Base-by-base conservation (phyloP, 2,113 vertebrate species). In the Anolis sagrei region DNA sequence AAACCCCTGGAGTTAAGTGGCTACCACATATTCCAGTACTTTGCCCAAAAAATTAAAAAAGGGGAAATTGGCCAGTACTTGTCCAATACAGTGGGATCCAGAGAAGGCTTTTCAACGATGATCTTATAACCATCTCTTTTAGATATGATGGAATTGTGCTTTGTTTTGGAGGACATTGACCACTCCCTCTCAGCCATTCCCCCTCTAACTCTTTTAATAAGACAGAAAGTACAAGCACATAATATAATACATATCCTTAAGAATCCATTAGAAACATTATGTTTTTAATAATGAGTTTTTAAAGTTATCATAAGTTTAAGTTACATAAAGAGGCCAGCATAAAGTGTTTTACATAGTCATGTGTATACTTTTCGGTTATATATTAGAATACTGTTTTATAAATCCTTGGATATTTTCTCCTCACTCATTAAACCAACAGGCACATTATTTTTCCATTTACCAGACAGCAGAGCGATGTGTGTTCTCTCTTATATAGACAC, bases 401-500 rank as follows among this genome's bases (percentile, higher is more conserved):
- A 27, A 10, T 58, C 3, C 25, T 73, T 62, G 36, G 27, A 5
- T 72, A 58, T 36, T 39, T 79, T 68, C 18, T 44, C 32, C 18
- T 5, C n/a, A 51, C 36, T 62, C 68, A 32, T 32, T 70, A 25
- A 44, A n/a, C 78, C 72, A 85, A 78, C 5, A 75, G 36, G 34
- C 36, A 62, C 39, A n/a, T 74, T 54, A 39, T 69, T 77, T 85
- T 85, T 78, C 75, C 68, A 82, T 82, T 49, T 70, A 78, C 18
- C 64, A 79, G 75, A 74, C 69, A 85, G 76, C 36, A 79, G 79
- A 51, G 11, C 72, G 76, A 54, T 85, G 64, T 79, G 34, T 79
- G 51, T 72, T 62, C 61, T 75, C 54, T 79, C 49, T 79, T 48
- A 39, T 16, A 58, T 23, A 77, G 48, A 78, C 84, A 62, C 27